phyloP scores from a whole-genome alignment of 2,888 invertebrate species.

The Cantharis lateralis region DNA sequence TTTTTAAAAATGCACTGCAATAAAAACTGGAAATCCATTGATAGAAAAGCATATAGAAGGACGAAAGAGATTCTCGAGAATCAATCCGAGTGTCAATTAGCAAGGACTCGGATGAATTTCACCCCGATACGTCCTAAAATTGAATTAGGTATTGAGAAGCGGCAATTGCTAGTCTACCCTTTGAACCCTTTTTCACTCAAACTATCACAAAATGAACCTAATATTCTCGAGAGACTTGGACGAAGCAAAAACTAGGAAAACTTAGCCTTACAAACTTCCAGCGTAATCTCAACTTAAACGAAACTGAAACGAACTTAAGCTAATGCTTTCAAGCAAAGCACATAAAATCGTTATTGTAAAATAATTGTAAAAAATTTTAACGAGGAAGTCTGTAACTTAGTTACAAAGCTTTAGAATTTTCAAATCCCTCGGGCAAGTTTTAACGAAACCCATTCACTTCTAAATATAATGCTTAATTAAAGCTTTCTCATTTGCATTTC shows the following conservation, averaged over 20 bases:
- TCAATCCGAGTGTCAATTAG: constrained; percentile 52
- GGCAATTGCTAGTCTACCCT: constrained; percentile 40
- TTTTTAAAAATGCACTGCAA: neutral
- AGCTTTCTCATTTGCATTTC: constrained; percentile 26
- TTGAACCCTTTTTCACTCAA: constrained; percentile 30
- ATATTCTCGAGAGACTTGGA: neutral
- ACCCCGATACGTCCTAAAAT: constrained; percentile 41
- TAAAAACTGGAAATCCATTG: neutral
- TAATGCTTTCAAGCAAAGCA: constrained; percentile 3
- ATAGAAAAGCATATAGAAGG: constrained; percentile 33
- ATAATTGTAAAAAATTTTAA: constrained; percentile 15
- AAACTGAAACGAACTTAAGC: neutral
- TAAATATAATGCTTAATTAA: constrained; percentile 31
- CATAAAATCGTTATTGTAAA: constrained; percentile 13
- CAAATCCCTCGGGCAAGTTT: constrained; percentile 13
- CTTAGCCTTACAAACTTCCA: neutral
- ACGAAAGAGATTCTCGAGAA: constrained; percentile 43
- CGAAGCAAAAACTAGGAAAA: neutral
- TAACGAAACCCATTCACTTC: constrained; percentile 19
- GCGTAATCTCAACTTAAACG: neutral
- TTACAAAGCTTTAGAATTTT: constrained; percentile 8
- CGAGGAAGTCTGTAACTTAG: neutral
- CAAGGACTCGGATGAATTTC: constrained; percentile 39
- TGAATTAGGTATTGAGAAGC: constrained; percentile 41
- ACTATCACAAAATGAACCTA: constrained; percentile 1